These are phyloP conservation scores for Brachionus koreanus DNA, from an alignment of 1,140 invertebrate species.

Conservation along the genomic window DNA sequence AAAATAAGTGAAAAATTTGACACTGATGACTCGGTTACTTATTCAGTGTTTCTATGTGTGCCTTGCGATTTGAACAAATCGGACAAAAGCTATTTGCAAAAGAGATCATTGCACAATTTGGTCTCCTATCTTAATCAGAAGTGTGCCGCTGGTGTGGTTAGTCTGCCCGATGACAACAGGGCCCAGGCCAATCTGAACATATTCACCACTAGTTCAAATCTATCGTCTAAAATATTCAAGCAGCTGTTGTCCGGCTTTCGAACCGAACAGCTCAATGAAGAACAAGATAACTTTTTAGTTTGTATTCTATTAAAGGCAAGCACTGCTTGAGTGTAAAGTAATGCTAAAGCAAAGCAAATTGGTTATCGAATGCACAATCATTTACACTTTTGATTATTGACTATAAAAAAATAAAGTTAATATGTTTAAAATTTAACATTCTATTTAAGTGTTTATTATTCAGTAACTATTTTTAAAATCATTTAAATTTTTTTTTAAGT, in stretches of 20 bases:
- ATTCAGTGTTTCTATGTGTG: neutral
- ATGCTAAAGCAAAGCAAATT: neutral
- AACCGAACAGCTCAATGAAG: neutral
- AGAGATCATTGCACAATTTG: constrained; percentile 12
- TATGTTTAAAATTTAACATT: neutral
- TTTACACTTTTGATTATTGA: neutral
- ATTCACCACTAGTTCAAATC: neutral
- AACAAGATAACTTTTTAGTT: neutral
- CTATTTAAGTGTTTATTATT: neutral
- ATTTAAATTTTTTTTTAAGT: neutral
- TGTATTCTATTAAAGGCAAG: neutral
- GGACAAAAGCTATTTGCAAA: neutral
- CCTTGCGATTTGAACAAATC: neutral
- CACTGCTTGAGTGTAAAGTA: neutral
- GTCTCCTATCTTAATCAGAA: constrained; percentile 29
- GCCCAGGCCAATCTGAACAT: constrained; percentile 2
- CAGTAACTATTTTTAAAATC: neutral
- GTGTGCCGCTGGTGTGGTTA: constrained; percentile 21
- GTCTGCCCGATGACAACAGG: neutral
- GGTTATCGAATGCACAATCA: neutral
- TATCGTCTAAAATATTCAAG: neutral
- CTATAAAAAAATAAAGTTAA: neutral
- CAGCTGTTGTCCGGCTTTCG: neutral
- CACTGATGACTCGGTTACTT: neutral
- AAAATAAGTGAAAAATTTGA: neutral